Evolutionary conservation across 1,140 invertebrate species (phyloP).

Genomic region (Alviniconcha marisindica): DNA sequence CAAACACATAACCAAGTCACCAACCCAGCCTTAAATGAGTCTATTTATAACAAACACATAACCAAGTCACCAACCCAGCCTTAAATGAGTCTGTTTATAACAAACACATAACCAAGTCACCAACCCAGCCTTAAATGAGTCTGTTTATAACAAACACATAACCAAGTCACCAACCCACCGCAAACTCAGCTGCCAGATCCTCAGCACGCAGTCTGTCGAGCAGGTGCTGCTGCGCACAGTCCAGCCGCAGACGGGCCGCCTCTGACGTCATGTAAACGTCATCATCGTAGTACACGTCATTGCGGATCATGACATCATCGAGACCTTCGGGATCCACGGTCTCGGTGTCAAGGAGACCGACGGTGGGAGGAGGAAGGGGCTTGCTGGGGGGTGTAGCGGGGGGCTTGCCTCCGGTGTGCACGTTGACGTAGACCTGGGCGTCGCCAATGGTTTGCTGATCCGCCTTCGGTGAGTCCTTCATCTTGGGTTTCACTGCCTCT

Average conservation of each 20-base stretch:
- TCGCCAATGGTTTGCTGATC: not conserved
- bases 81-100: no score
- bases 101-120: no score
- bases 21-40: no score
- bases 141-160: no score
- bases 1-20: no score
- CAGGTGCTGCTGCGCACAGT: constrained; percentile 7
- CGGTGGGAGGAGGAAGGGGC: not conserved
- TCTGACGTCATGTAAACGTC: constrained; percentile 23
- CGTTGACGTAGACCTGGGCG: no score
- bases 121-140: no score
- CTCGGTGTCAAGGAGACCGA: not conserved
- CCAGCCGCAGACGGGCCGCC: not conserved
- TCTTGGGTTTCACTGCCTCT: not conserved
- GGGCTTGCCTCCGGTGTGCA: not conserved
- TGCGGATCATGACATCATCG: not conserved
- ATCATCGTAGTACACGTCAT: constrained; percentile 29
- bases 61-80: no score
- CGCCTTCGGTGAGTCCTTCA: not conserved
- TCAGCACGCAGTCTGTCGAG: constrained; percentile 8
- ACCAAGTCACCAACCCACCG: not conserved
- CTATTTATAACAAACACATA: no score
- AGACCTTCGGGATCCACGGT: not conserved
- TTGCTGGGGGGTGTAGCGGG: not conserved
- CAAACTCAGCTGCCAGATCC: constrained; percentile 7